Evolutionary conservation across 1,140 invertebrate species (phyloP).

Genomic region (Ylistrum balloti): DNA sequence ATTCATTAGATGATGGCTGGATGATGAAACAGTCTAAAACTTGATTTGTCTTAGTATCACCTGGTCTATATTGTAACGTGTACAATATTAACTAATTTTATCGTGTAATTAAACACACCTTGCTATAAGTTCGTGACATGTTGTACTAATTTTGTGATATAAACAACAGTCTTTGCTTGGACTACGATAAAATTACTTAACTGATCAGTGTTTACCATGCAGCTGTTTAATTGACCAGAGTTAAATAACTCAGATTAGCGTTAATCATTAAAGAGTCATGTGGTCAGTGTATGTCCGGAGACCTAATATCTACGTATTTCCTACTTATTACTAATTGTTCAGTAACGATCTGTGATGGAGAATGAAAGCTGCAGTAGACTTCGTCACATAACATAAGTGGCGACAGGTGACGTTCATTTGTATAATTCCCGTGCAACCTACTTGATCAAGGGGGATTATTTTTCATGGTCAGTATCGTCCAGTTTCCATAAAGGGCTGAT

Average conservation of each 20-base stretch:
- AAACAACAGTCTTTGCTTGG: background rate
- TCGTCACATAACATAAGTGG: background rate
- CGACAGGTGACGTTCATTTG: conserved; percentile 31
- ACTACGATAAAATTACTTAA: background rate
- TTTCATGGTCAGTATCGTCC: background rate
- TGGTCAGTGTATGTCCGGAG: background rate
- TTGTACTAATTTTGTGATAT: background rate
- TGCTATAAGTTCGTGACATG: too few relatives aligned
- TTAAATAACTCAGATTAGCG: background rate
- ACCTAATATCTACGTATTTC: background rate
- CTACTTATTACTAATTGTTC: background rate
- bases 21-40: too few relatives aligned
- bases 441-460: conserved; percentile 13
- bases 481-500: conserved; percentile 38
- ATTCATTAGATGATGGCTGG: too few relatives aligned
- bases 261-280: background rate
- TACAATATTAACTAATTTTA: too few relatives aligned
- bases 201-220: background rate
- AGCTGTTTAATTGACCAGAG: background rate
- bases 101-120: too few relatives aligned
- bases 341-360: background rate
- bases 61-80: too few relatives aligned
- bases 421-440: conserved; percentile 21
- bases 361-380: background rate
- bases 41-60: too few relatives aligned